Evolutionary conservation across 1,140 invertebrate genomes (phyloP).

Genomic region (Drosophila sp.): DNA sequence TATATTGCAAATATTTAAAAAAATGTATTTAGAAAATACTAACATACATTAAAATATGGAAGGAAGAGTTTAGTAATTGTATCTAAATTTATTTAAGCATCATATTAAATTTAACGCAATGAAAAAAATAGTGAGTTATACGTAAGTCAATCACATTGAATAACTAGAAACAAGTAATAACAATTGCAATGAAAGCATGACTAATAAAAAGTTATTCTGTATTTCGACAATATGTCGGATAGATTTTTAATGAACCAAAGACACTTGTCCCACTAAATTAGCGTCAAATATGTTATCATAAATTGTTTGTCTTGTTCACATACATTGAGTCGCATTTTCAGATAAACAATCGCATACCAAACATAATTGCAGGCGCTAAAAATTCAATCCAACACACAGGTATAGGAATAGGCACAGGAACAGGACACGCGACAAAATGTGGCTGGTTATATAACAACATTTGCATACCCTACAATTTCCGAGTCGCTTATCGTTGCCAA

Average conservation of each 20-base stretch:
- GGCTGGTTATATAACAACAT: conserved; percentile 52
- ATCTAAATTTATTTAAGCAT: too few relatives aligned
- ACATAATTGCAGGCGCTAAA: conserved; percentile 65
- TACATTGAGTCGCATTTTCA: neutral
- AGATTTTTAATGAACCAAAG: conserved; percentile 11
- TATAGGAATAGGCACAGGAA: neutral
- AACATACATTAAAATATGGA: too few relatives aligned
- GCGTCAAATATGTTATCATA: conserved; percentile 72
- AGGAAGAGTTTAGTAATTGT: too few relatives aligned
- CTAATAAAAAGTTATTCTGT: too few relatives aligned
- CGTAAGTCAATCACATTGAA: too few relatives aligned
- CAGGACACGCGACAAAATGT: conserved; percentile 63
- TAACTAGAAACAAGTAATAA: too few relatives aligned
- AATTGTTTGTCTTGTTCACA: conserved; percentile 41
- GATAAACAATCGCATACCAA: conserved; percentile 16
- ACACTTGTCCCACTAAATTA: conserved; percentile 47
- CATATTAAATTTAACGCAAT: too few relatives aligned
- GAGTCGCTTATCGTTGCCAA: conserved; percentile 65
- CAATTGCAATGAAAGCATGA: neutral
- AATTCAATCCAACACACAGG: conserved; percentile 46
- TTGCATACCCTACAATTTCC: conserved; percentile 79
- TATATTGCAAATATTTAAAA: too few relatives aligned
- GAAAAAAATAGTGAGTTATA: too few relatives aligned
- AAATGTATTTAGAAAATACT: too few relatives aligned
- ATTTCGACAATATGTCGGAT: too few relatives aligned